Evolutionary conservation across 2,888 invertebrate genomes (phyloP), one percentile per base, ranked within the genome.

Genomic region (Morpho achilles): DNA sequence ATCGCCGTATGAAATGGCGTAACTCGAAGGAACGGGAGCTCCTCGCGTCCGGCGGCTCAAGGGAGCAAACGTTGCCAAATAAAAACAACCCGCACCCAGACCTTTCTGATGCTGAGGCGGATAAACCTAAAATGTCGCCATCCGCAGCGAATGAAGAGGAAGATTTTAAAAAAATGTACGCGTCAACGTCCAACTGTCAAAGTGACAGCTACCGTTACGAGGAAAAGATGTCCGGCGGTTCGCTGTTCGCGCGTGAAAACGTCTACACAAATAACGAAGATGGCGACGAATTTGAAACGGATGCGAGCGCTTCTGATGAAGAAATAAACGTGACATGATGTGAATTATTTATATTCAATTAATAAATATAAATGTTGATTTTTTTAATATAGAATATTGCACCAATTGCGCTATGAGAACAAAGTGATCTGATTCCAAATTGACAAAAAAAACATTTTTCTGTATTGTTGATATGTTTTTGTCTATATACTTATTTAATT

Each of bases 1-100:
- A 99, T 81, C 94, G 99, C 0, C 95, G 99, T 57, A 99, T 99
- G 99, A 99, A 98, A 84, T 99, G 99, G 99, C 93, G 99, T 56
- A 99, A 99, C 86, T 98, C 97, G 5, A 99, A 99, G 87, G 99
- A 99, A 82, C 92, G 98, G 42, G 98, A 99, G 83, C 92, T 98
- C 0, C 90, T 99, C 32, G 98, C 98, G 0, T 95, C 95, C 22
- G 98, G 98, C 0, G 98, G 98, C 2, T 97, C 97, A 7, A 93
- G 98, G 40, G 98, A 98, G 76, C 98, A 98, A 82, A 98, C 98
- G 0, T 89, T 99, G 32, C 98, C 98, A 0, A 98, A 97, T 83
- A 98, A 98, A 81, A 98, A 97, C 91, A 98, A 98, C 82, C 98
- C 98, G 0, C 97, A 98, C 81, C 98, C 98, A 0, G 98, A 98